These are phyloP conservation scores for Botia almorhae DNA, from an alignment of 2,797 vertebrate genomes.

Conservation along the genomic window DNA sequence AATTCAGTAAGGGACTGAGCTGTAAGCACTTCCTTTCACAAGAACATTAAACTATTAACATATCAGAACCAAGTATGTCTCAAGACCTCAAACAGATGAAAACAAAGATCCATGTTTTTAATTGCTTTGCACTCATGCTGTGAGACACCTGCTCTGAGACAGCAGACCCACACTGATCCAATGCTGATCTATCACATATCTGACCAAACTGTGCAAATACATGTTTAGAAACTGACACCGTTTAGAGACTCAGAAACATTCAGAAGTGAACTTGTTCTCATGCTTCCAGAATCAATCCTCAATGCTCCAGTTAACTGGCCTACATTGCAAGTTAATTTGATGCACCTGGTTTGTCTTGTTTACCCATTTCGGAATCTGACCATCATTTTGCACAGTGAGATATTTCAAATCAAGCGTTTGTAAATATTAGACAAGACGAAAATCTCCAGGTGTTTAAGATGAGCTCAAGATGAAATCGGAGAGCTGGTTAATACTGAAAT, in stretches of 20 bases:
- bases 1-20: not conserved
- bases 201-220: conserved; percentile 55
- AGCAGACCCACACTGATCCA: conserved; percentile 17
- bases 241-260: not conserved
- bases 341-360: conserved; percentile 35
- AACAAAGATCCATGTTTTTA: not conserved
- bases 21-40: not conserved
- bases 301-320: conserved; percentile 36
- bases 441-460: conserved; percentile 61
- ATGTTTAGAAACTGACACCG: conserved; percentile 12
- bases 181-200: conserved; percentile 44
- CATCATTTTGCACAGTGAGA: conserved; percentile 32
- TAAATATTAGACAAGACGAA: conserved; percentile 62
- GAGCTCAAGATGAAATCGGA: conserved; percentile 62
- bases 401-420: conserved; percentile 54
- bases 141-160: conserved; percentile 52
- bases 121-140: not conserved
- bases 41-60: not conserved
- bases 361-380: not conserved
- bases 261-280: conserved; percentile 37
- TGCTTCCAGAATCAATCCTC: conserved; percentile 57
- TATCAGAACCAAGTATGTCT: not conserved
- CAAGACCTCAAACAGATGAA: not conserved
- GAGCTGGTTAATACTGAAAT: conserved; percentile 67
- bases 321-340: conserved; percentile 43